These are phyloP conservation scores for Thalassarche chlororhynchos DNA, from an alignment of 2,113 vertebrate genomes.

Conservation along the genomic window DNA sequence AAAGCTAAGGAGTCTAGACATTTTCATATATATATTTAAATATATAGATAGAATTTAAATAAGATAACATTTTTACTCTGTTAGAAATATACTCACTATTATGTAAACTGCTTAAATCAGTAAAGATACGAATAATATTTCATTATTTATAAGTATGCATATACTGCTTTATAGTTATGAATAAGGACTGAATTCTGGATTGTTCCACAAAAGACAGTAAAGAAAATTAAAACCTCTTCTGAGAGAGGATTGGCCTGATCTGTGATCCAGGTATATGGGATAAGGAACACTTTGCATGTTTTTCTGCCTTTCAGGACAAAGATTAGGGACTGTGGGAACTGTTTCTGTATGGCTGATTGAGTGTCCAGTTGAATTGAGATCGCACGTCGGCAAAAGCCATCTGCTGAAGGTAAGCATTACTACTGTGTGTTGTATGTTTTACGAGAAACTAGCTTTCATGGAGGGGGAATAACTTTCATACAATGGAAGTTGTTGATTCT, in stretches of 20 bases:
- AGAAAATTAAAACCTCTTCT: background rate
- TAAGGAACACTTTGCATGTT: background rate
- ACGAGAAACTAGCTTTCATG: background rate
- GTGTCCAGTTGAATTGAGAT: background rate
- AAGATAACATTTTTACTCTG: background rate
- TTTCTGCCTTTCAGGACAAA: background rate
- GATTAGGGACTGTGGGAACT: background rate
- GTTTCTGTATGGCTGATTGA: background rate
- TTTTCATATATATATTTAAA: background rate
- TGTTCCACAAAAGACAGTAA: background rate
- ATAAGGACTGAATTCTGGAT: background rate
- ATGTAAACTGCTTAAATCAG: background rate
- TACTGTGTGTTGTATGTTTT: background rate
- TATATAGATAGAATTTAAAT: background rate
- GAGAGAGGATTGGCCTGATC: background rate
- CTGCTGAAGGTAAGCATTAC: background rate
- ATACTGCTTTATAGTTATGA: background rate
- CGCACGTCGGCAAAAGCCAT: background rate
- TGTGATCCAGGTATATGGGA: background rate
- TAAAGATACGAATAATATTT: background rate
- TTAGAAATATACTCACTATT: accelerated
- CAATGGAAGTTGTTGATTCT: background rate
- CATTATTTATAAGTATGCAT: background rate
- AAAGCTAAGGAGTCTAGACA: background rate
- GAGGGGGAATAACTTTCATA: background rate